Evolutionary conservation across 2,888 invertebrate species (phyloP).

Genomic region (Epiblema foenella): DNA sequence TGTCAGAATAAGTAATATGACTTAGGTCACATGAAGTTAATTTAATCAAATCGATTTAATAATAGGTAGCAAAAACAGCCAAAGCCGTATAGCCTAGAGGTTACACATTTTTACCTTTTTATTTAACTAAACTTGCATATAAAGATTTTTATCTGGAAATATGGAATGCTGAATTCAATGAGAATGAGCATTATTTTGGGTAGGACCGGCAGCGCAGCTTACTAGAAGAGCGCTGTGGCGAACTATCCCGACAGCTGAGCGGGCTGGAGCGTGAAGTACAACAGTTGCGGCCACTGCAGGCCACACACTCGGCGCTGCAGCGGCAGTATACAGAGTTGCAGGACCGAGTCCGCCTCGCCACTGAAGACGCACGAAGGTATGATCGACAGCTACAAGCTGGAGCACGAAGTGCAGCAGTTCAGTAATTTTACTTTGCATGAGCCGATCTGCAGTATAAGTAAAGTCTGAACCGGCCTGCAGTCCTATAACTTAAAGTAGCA

Average conservation of each 20-base stretch:
- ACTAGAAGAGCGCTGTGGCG: slow-evolving; percentile 69
- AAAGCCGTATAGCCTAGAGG: too few species aligned
- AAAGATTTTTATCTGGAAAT: too few species aligned
- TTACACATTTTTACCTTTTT: too few species aligned
- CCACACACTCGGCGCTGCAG: slow-evolving; percentile 60
- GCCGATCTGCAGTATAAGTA: neutral
- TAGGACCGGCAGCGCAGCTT: slow-evolving; percentile 71
- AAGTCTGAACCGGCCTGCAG: neutral
- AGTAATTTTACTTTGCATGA: neutral
- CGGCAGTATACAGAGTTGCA: slow-evolving; percentile 69
- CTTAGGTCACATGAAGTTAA: too few species aligned
- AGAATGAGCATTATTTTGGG: neutral
- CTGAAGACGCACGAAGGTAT: slow-evolving; percentile 68
- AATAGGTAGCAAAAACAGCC: too few species aligned
- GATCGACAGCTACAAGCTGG: neutral
- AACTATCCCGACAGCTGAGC: slow-evolving; percentile 60
- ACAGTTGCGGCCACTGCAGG: slow-evolving; percentile 65
- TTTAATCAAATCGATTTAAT: too few species aligned
- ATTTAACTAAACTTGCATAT: neutral
- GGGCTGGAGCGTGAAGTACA: slow-evolving; percentile 66
- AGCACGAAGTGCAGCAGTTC: neutral
- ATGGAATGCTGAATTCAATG: neutral
- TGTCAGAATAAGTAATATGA: too few species aligned
- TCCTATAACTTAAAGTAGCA: too few species aligned
- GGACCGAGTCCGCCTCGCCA: slow-evolving; percentile 62